These are phyloP conservation scores for Acrocera orbiculus DNA, from an alignment of 2,888 invertebrate species.

Conservation along the genomic window DNA sequence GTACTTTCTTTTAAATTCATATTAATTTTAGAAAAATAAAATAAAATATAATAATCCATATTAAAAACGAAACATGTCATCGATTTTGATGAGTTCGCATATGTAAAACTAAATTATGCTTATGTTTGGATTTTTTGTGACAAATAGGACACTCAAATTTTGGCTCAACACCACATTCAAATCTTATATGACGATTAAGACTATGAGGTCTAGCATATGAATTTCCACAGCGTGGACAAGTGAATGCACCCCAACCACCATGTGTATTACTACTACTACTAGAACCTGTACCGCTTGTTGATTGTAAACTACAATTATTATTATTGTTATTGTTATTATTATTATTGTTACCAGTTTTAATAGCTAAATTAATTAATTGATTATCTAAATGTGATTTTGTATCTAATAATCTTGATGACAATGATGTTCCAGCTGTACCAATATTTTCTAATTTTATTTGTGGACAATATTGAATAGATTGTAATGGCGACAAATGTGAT, in stretches of 20 bases:
- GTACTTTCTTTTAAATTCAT: no score
- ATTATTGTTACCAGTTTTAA: no score
- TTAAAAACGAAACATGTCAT: constrained; percentile 21
- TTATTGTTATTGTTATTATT: no score
- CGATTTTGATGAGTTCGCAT: constrained; percentile 34
- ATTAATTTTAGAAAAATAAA: neutral
- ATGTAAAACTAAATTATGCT: constrained; percentile 32
- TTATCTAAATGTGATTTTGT: constrained; percentile 9
- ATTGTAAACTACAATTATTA: no score
- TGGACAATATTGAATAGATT: constrained; percentile 7
- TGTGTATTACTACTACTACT: constrained; percentile 9
- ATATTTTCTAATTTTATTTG: constrained; percentile 10
- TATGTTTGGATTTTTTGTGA: constrained; percentile 38
- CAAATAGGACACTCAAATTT: constrained; percentile 43
- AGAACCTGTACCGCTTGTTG: constrained; percentile 9
- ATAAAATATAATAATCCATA: neutral
- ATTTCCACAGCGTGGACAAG: constrained; percentile 39
- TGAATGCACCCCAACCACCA: constrained; percentile 26
- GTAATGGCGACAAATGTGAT: constrained; percentile 9
- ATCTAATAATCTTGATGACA: constrained; percentile 9
- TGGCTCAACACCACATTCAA: constrained; percentile 43
- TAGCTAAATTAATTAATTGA: constrained; percentile 9
- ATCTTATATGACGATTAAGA: constrained; percentile 38
- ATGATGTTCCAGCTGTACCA: constrained; percentile 2
- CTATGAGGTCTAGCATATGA: constrained; percentile 38